Evolutionary conservation across 2,113 vertebrate genomes (phyloP).

Genomic region (Varanus salvator): DNA sequence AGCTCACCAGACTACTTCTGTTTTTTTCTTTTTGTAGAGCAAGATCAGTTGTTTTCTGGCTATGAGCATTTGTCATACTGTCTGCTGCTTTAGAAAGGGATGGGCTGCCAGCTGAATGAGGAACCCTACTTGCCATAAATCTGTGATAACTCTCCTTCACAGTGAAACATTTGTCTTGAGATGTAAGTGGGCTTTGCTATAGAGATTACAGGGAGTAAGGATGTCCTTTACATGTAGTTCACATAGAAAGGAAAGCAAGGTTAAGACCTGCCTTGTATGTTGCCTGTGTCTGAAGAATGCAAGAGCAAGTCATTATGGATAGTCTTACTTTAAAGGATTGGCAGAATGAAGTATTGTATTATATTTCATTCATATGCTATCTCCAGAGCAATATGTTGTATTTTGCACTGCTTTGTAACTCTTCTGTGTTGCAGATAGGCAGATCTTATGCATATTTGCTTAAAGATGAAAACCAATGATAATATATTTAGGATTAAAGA

Average conservation of each 20-base stretch:
- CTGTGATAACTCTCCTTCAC: too few species aligned
- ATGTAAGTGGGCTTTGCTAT: not conserved
- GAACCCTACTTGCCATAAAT: not conserved
- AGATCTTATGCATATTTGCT: not conserved
- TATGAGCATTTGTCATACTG: not conserved
- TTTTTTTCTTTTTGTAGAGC: not conserved
- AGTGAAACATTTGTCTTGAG: not conserved
- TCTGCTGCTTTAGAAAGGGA: not conserved
- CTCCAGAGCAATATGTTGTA: not conserved
- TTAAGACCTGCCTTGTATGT: not conserved
- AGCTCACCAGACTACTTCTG: not conserved
- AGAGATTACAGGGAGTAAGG: not conserved
- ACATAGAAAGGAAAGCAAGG: too few species aligned
- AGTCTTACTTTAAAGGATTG: not conserved
- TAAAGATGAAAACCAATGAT: not conserved
- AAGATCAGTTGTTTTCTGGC: not conserved
- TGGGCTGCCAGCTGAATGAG: not conserved
- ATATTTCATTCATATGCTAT: not conserved
- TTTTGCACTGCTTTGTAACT: not conserved
- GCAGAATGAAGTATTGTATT: not conserved
- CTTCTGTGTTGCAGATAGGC: not conserved
- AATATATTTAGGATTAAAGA: not conserved
- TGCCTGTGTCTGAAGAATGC: not conserved
- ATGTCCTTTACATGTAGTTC: not conserved
- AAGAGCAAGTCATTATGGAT: not conserved